Conservation (phyloP, 2,888 invertebrate genomes). For the Nezara viridula region DNA sequence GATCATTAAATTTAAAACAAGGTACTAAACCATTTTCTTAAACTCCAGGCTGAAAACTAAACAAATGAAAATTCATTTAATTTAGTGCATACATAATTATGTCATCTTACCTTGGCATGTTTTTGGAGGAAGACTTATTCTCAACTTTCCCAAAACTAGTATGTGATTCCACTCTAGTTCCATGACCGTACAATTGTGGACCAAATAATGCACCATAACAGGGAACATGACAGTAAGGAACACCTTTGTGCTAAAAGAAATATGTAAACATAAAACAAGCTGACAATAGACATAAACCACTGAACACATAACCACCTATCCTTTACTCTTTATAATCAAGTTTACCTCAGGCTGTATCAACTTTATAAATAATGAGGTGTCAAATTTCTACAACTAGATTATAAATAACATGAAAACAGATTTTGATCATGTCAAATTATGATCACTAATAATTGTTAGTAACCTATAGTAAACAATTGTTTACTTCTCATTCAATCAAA, state of each 20-base stretch:
- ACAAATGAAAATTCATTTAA: background rate
- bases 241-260: constrained; percentile 78
- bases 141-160: constrained; percentile 80
- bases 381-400: background rate
- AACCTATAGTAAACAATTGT: too few species aligned
- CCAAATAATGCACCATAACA: constrained; percentile 89
- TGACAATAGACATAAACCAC: background rate
- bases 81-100: background rate
- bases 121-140: constrained; percentile 72
- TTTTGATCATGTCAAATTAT: background rate
- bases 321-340: background rate
- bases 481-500: background rate
- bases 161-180: constrained; percentile 84
- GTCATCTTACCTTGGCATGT: constrained; percentile 69
- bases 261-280: constrained; percentile 19
- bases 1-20: too few species aligned
- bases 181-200: constrained; percentile 83
- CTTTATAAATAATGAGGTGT: background rate
- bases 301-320: background rate
- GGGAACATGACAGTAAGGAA: constrained; percentile 87
- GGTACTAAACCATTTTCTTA: background rate
- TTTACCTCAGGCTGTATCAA: background rate
- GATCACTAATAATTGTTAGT: background rate
- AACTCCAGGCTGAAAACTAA: background rate
- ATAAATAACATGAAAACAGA: background rate